Evolutionary conservation across 92 coral and sea anemone genomes (phyloP), one percentile per base, ranked within the genome.

Genomic region (Ricordea florida): DNA sequence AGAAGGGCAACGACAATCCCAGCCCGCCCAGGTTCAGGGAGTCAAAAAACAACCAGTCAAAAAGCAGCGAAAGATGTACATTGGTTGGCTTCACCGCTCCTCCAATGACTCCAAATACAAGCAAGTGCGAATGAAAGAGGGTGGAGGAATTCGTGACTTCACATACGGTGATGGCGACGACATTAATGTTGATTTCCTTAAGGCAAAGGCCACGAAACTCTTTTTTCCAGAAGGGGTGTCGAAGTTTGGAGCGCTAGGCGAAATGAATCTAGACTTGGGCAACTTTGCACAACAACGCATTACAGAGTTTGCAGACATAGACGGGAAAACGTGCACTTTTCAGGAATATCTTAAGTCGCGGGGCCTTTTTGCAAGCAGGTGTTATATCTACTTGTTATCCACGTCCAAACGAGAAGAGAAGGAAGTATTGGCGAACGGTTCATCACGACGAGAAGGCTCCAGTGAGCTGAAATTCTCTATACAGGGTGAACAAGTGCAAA

Each of bases 81-180:
- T 84, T 26, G 84, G 84, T 10, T 84, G 84, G 89, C 51, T 84
- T 29, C 89, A 76, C 36, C 79, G 79, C 20, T 69, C 78, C 18
- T 17, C 40, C 10, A 35, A 25, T 11, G 16, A 46, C 21, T 55
- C 69, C 2, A 63, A 38, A 32, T 84, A 20, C 61, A 84, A 76
- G 25, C 83, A 83, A 66, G 79, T 83, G 4, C 49, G 70, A 52
- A 29, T 57, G 63, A 62, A 76, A 24, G 69, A 84, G 21, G 84
- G 81, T 47, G 84, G 79, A 24, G 89, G 84, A 15, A 35, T 76
- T 21, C 66, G 75, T 1, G 68, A 66, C 14, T 53, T 84, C 33
- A 49, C 20, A 28, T 67, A 83, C 65, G 76, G 22, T 21, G 79
- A 57, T 38, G 83, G 49, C 31, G 78, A 76, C 15, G 67, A 84